Conservation (phyloP, 1,140 invertebrate species). For the Sogatella furcifera region DNA sequence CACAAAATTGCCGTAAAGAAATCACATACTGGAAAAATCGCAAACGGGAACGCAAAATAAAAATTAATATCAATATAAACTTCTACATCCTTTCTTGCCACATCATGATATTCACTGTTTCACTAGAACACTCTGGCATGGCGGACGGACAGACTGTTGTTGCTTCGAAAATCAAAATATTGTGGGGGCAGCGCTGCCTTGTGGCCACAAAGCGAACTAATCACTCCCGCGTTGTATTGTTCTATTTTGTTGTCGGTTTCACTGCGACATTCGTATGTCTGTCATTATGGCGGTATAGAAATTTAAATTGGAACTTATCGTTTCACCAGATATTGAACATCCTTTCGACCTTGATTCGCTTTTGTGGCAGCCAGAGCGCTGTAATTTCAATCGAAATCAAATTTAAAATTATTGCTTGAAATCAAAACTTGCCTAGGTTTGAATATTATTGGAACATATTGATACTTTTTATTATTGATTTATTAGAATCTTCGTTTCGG, state of each 20-base stretch:
- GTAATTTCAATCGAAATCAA: no score
- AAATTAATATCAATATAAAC: not conserved
- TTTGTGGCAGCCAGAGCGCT: no score
- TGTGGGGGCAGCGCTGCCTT: conserved; percentile 2
- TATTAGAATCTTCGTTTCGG: no score
- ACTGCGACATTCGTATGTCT: no score
- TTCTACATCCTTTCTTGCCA: conserved; percentile 32
- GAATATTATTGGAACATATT: no score
- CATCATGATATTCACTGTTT: conserved; percentile 40
- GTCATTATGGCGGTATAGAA: no score
- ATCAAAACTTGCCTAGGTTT: no score
- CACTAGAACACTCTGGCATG: conserved; percentile 40
- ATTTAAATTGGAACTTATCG: no score
- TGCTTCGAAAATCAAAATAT: conserved; percentile 17
- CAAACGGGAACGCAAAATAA: not conserved
- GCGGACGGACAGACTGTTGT: conserved; percentile 28
- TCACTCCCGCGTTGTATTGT: conserved; percentile 12
- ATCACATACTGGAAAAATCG: conserved; percentile 12
- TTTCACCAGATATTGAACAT: no score
- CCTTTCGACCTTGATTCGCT: no score
- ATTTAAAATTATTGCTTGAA: no score
- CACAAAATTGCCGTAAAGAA: conserved; percentile 1
- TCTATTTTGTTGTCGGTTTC: not conserved
- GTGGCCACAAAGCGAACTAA: conserved; percentile 2
- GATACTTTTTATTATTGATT: no score